Evolutionary conservation across 2,113 vertebrate species (phyloP).

Genomic region (Rhinolophus sinicus): DNA sequence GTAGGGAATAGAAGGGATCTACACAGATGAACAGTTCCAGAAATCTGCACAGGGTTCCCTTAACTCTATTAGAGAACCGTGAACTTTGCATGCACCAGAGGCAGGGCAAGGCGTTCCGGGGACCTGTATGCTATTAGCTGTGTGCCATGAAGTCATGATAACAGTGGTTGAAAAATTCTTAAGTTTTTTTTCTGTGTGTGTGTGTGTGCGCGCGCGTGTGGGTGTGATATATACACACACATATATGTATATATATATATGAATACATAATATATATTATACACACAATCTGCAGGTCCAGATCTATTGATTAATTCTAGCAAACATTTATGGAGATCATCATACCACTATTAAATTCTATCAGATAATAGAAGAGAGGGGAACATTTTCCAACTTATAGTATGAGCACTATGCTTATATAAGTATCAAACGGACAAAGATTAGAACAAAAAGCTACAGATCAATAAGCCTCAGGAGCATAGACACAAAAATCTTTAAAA

Average conservation of each 20-base stretch:
- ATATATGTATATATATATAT: too few species aligned
- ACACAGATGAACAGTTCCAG: background rate
- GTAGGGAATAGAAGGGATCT: background rate
- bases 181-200: too few species aligned
- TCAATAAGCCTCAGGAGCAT: background rate
- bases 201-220: too few species aligned
- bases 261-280: too few species aligned
- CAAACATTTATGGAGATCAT: background rate
- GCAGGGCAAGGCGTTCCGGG: background rate
- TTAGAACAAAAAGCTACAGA: conserved; percentile 5
- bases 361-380: background rate
- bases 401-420: background rate
- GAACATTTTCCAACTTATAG: background rate
- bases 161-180: background rate
- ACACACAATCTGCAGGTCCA: background rate
- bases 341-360: background rate
- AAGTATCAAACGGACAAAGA: background rate
- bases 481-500: background rate
- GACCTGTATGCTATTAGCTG: background rate
- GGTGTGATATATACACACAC: too few species aligned
- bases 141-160: background rate
- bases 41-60: background rate
- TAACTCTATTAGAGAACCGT: background rate
- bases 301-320: background rate
- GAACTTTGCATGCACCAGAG: background rate